Evolutionary conservation across 2,888 invertebrate species (phyloP).

Genomic region (Stenichneumon culpator): DNA sequence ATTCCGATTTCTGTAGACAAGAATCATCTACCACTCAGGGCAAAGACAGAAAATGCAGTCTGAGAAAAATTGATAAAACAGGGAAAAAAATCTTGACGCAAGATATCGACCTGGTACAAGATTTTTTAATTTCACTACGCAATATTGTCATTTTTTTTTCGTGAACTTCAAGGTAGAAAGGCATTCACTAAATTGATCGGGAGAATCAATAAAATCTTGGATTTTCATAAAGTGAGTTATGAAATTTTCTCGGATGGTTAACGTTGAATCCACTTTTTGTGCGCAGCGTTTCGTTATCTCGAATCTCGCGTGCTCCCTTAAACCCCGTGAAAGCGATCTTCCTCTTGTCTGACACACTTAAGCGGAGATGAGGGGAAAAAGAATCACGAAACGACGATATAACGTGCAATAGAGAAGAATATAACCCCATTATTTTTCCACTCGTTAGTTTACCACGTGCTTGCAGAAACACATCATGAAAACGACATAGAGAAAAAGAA

Average conservation of each 20-base stretch:
- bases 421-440: conserved; percentile 25
- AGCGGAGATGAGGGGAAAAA: neutral
- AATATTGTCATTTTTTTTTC: too few relatives aligned
- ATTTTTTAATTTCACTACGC: too few relatives aligned
- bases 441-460: conserved; percentile 8
- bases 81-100: too few relatives aligned
- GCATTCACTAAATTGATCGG: too few relatives aligned
- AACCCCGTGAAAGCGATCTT: neutral
- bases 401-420: conserved; percentile 15
- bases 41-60: neutral
- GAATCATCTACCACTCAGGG: neutral
- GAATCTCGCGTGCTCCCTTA: conserved; percentile 7
- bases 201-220: neutral
- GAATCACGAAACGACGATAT: conserved; percentile 8
- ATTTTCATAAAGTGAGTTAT: neutral
- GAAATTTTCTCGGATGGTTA: neutral
- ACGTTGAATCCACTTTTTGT: neutral
- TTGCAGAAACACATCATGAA: conserved; percentile 9
- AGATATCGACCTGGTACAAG: too few relatives aligned
- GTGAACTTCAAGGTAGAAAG: too few relatives aligned
- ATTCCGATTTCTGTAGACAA: conserved; percentile 23
- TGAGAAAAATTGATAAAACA: neutral
- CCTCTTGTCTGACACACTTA: conserved; percentile 5
- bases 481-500: neutral
- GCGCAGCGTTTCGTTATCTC: neutral